Evolutionary conservation across 2,888 invertebrate genomes (phyloP).

Genomic region (Timandra comae): DNA sequence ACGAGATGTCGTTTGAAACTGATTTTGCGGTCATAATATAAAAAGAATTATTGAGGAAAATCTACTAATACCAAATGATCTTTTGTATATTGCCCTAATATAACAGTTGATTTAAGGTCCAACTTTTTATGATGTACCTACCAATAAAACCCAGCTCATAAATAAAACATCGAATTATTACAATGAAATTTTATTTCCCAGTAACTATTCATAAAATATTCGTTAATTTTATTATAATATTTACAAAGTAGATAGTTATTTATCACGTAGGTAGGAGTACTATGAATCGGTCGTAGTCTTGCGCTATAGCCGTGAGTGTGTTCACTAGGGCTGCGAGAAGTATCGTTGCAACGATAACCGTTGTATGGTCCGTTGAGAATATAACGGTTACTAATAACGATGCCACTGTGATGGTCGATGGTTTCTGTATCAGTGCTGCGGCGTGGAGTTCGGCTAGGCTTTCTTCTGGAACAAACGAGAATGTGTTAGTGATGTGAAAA

Average conservation of each 20-base stretch:
- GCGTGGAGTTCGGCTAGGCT: slow-evolving; percentile 71
- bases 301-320: slow-evolving; percentile 34
- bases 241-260: slow-evolving; percentile 37
- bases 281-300: slow-evolving; percentile 35
- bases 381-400: slow-evolving; percentile 37
- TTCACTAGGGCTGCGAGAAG: slow-evolving; percentile 35
- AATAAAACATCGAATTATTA: slow-evolving; percentile 26
- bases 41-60: no score
- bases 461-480: slow-evolving; percentile 71
- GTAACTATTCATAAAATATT: slow-evolving; percentile 49
- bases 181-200: slow-evolving; percentile 68
- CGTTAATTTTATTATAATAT: slow-evolving; percentile 32
- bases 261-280: slow-evolving; percentile 64
- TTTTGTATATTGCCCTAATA: no score
- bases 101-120: no score
- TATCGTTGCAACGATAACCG: slow-evolving; percentile 37
- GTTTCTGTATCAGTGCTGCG: slow-evolving; percentile 39
- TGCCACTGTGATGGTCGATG: slow-evolving; percentile 33
- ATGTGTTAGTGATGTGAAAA: slow-evolving; percentile 28
- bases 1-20: no score
- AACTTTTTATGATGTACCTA: no score
- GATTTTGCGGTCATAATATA: no score
- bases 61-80: no score
- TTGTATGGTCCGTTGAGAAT: slow-evolving; percentile 31
- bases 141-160: neutral